These are phyloP conservation scores for Pipistrellus nathusii DNA, from an alignment of 2,797 vertebrate genomes.

Conservation along the genomic window DNA sequence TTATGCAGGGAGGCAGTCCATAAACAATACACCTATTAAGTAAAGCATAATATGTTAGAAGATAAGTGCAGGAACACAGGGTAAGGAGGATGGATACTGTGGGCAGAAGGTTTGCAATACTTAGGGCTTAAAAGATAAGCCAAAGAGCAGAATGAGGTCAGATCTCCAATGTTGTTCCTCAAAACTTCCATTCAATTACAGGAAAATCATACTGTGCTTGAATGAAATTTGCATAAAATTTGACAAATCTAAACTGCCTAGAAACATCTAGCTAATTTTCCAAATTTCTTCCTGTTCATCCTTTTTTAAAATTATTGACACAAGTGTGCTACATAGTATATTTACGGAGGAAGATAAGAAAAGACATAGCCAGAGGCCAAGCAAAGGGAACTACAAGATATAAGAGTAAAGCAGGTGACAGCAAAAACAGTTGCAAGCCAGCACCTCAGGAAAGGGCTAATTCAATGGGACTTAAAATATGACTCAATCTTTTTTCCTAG, in stretches of 20 bases:
- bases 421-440: not conserved
- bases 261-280: constrained; percentile 21
- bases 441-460: not conserved
- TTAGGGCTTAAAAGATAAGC: not conserved
- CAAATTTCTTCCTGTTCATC: not conserved
- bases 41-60: constrained; percentile 1
- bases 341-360: constrained; percentile 21
- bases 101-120: not conserved
- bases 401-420: constrained; percentile 29
- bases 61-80: not conserved
- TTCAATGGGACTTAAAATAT: constrained; percentile 33
- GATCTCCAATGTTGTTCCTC: constrained; percentile 4
- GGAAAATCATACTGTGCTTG: not conserved
- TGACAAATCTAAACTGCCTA: constrained; percentile 29
- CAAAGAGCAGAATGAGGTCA: not conserved
- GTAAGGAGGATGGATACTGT: not conserved
- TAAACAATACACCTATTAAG: constrained; percentile 31
- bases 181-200: not conserved
- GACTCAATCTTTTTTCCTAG: constrained; percentile 1
- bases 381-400: constrained; percentile 37
- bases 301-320: constrained; percentile 57
- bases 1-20: not conserved
- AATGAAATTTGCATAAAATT: constrained; percentile 46
- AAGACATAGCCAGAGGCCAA: not conserved
- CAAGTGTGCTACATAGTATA: not conserved